phyloP scores from a whole-genome alignment of 2,888 invertebrate genomes.

The Dynastes hyllus region DNA sequence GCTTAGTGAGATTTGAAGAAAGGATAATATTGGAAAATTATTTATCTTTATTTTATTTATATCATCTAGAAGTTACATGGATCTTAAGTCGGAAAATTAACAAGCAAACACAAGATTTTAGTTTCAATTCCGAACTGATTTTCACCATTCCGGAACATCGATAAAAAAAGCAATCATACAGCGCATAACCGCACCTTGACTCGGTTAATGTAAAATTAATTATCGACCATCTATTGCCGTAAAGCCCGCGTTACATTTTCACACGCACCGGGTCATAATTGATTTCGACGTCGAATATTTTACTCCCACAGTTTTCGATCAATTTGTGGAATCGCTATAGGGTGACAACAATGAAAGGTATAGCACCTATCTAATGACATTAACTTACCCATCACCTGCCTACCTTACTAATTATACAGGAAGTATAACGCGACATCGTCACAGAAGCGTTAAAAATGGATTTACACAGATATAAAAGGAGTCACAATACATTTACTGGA shows the following conservation, averaged over 20 bases:
- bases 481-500: constrained; percentile 3
- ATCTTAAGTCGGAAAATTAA: too few species aligned
- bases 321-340: constrained; percentile 32
- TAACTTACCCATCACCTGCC: constrained; percentile 51
- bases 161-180: constrained; percentile 4
- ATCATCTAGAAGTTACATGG: too few species aligned
- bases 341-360: constrained; percentile 47
- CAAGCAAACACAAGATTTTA: too few species aligned
- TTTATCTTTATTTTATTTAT: too few species aligned
- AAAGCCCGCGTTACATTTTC: constrained; percentile 15
- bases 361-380: constrained; percentile 49
- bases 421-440: constrained; percentile 45
- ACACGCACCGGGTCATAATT: constrained; percentile 35
- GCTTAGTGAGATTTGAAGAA: too few species aligned
- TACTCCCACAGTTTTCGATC: constrained; percentile 44
- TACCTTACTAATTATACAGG: constrained; percentile 49
- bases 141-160: too few species aligned
- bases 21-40: too few species aligned
- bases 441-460: constrained; percentile 49
- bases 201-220: constrained; percentile 43
- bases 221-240: constrained; percentile 27
- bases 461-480: constrained; percentile 43
- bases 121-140: too few species aligned
- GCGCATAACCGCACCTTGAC: constrained; percentile 23
- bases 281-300: constrained; percentile 36